Evolutionary conservation across 1,140 invertebrate species (phyloP).

Genomic region (Eurosta solidaginis): DNA sequence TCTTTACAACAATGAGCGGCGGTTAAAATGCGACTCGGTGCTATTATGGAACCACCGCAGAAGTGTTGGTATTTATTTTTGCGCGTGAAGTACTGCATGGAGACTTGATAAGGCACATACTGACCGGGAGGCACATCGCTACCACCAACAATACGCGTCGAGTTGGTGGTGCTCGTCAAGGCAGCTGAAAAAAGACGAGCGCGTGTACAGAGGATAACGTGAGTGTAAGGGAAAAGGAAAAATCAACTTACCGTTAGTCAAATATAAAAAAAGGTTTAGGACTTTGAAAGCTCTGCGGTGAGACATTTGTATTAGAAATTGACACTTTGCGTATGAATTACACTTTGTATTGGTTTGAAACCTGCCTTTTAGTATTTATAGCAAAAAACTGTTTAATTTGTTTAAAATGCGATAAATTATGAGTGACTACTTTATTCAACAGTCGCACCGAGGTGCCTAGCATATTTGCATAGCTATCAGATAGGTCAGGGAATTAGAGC

Average conservation of each 20-base stretch:
- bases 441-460: background rate
- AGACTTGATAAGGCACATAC: conserved; percentile 53
- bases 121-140: conserved; percentile 41
- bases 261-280: background rate
- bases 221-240: background rate
- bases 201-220: background rate
- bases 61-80: conserved; percentile 44
- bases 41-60: conserved; percentile 59
- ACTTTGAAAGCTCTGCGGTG: background rate
- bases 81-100: conserved; percentile 44
- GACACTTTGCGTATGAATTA: background rate
- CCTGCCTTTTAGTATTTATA: background rate
- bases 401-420: background rate
- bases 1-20: conserved; percentile 58
- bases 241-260: background rate
- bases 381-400: background rate
- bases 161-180: background rate
- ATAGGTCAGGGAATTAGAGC: background rate
- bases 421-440: background rate
- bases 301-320: background rate
- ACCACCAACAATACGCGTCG: conserved; percentile 48
- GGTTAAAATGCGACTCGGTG: conserved; percentile 50
- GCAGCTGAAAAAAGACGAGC: background rate
- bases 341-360: background rate
- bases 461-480: conserved; percentile 15